These are phyloP conservation scores for Epirrita christyi DNA, from an alignment of 2,888 invertebrate species.

Conservation along the genomic window DNA sequence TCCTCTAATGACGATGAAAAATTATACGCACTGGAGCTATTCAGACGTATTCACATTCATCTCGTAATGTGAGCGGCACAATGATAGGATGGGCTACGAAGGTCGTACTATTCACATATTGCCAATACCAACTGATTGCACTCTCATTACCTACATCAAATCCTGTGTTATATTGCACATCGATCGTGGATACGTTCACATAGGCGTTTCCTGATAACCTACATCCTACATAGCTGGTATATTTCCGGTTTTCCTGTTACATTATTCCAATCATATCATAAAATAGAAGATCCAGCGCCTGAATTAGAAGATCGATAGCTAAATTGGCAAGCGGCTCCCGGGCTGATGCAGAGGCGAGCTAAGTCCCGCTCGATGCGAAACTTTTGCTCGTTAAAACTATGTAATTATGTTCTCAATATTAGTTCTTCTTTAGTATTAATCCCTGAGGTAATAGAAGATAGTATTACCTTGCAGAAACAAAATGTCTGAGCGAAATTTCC, in stretches of 20 bases:
- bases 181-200: slow-evolving; percentile 15
- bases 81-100: slow-evolving; percentile 75
- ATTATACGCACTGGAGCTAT: slow-evolving; percentile 61
- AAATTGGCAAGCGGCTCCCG: slow-evolving; percentile 8
- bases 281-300: neutral
- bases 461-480: neutral
- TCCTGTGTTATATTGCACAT: slow-evolving; percentile 30
- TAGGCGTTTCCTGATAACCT: slow-evolving; percentile 19
- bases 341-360: slow-evolving; percentile 5
- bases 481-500: slow-evolving; percentile 1
- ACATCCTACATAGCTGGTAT: neutral
- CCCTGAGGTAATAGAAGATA: neutral
- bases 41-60: slow-evolving; percentile 67
- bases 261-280: neutral
- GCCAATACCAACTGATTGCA: slow-evolving; percentile 57
- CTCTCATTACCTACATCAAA: slow-evolving; percentile 44
- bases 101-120: slow-evolving; percentile 73
- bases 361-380: neutral
- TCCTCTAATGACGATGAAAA: slow-evolving; percentile 60
- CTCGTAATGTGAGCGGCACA: slow-evolving; percentile 62
- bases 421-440: slow-evolving; percentile 1
- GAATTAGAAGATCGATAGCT: slow-evolving; percentile 6
- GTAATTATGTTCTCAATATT: slow-evolving; percentile 4
- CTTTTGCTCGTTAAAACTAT: slow-evolving; percentile 9
- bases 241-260: neutral